Base-by-base conservation (phyloP, 2,797 vertebrate genomes). In the Labeo calbasu region DNA sequence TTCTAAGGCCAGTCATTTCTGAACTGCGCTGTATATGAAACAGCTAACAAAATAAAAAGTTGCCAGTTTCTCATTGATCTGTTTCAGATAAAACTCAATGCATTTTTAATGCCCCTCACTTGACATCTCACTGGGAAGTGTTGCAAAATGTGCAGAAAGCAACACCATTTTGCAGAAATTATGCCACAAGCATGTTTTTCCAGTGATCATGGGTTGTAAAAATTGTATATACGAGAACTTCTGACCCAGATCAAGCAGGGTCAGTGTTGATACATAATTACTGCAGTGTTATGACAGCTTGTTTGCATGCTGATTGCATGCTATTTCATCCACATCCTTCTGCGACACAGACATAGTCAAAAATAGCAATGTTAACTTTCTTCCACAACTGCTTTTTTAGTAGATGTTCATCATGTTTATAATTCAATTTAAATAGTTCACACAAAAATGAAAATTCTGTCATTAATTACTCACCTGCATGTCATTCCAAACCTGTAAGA, bases 211-310 rank as follows among this genome's bases (percentile, higher is more conserved):
- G 32, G 65, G 65, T 40, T 68, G 19, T 68, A 68, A 43, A 63
- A 28, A 19, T 19, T 21, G 11, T 36, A 36, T 55, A 55, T 10
- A 75, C 32, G 70, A 51, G 23, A 55, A 28, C 72, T 28, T 75
- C 61, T 63, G 25, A 63, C 61, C 61, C 61, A 65, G 61, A 32
- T 32, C 61, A 65, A 32, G 13, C 61, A 65, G 61, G 14, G 61
- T 32, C 11, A 55, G 50, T n/a, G 5, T 55, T 55, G 25, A 55
- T 25, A 53, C 25, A 75, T 36, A 21, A 75, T 75, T 51, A 55
- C 50, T 55, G 72, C 72, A 55, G 59, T 69, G 55, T 51, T 51
- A 25, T 78, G 28, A 43, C 63, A 48, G 70, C 68, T 65, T 48
- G 23, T 79, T 51, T 63, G 19, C 48, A 48, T 15, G 36, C 19